Base-by-base conservation (phyloP, 2,113 vertebrate genomes). In the Alligator sinensis region DNA sequence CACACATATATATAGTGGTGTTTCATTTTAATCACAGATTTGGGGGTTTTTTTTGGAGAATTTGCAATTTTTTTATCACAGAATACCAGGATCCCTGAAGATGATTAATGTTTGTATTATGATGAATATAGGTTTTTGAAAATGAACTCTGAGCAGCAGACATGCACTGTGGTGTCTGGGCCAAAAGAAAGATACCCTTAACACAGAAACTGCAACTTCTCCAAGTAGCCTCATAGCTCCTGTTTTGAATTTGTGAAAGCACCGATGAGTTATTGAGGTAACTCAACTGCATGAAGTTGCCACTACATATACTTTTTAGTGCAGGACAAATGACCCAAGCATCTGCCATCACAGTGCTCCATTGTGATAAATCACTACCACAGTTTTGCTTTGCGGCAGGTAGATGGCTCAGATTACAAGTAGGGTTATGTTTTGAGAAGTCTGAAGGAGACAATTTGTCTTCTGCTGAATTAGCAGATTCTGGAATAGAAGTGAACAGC, bases 401-500 rank as follows among this genome's bases (percentile, higher is more conserved):
- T 4, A 55, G 55, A 18, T 0, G 1, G 81, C 60, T 83, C 84
- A 27, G 1, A 75, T 75, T 84, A 84, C 34, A 11, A 0, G 5
- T 2, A 77, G 57, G 16, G 17, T 68, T 68, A 28, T 57, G 0
- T 63, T 91, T 87, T 38, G 79, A 12, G 11, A 80, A 83, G 80
- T 72, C 62, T 60, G 8, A 2, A 54, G 11, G 38, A 54, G 59
- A n/a, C 62, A 38, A 15, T 60, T 66, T 4, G 2, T 30, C 4
- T 11, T 62, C 11, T 47, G 21, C 84, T 84, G 66, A 47, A 60
- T 77, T 25, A 84, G 72, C 76, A 84, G 61, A 16, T 58, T 17
- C 0, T 0, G 0, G n/a, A 5, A 0, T 38, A 68, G 78, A 72
- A 84, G 72, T 4, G 25, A 34, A 63, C 25, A 18, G 24, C 68